Conservation (phyloP, 2,113 vertebrate species). For the Dendrocopos noguchii region DNA sequence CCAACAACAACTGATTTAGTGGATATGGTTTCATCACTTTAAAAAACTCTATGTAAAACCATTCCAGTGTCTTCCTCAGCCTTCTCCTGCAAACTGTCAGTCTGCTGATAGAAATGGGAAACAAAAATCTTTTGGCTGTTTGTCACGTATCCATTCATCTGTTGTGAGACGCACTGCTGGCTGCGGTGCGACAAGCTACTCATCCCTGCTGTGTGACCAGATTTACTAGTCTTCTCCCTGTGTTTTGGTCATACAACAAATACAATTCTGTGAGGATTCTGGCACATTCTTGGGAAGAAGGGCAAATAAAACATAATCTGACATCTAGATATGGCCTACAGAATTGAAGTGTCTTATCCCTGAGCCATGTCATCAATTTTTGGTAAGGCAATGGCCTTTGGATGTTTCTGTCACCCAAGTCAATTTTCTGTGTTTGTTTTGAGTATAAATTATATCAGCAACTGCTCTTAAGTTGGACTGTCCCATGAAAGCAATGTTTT, state of each 20-base stretch:
- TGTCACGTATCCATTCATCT: background rate
- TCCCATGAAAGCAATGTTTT: background rate
- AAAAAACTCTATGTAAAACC: background rate
- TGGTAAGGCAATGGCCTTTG: background rate
- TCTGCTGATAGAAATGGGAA: background rate
- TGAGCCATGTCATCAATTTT: background rate
- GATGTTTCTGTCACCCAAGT: background rate
- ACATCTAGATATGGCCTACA: background rate
- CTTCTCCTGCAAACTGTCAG: background rate
- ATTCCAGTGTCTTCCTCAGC: background rate
- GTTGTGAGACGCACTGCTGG: background rate
- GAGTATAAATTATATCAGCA: background rate
- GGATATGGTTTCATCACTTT: background rate
- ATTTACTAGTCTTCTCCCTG: background rate
- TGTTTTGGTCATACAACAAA: background rate
- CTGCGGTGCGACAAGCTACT: background rate
- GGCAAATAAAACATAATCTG: background rate
- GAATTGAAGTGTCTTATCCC: background rate
- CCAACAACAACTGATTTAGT: background rate
- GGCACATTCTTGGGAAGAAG: background rate
- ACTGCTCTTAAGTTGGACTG: background rate
- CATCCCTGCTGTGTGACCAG: background rate
- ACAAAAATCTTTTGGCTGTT: background rate
- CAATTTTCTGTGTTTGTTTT: background rate
- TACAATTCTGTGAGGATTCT: background rate